Base-by-base conservation (phyloP, 2,797 vertebrate genomes). In the Urophycis tenuis region DNA sequence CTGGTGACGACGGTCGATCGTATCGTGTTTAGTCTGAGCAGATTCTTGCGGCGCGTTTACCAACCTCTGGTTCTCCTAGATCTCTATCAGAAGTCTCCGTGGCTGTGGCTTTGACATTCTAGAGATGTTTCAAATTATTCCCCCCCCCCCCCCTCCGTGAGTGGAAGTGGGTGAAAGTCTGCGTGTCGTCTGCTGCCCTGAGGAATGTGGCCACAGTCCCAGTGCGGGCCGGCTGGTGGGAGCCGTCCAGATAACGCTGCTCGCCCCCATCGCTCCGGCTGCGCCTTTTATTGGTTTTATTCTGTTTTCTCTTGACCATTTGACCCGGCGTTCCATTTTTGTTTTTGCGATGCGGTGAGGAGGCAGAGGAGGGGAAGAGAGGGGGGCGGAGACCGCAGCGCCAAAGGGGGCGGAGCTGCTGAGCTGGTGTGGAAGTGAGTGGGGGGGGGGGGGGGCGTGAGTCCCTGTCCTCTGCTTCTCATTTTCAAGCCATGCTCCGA, bases 391-490 rank as follows among this genome's bases (percentile, higher is more conserved):
- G 3, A 29, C 2, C 25, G 14, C 75, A 80, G 84, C 77, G 77
- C 82, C 73, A 71, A 83, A 83, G 84, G 89, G 86, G 87, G 88
- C n/a, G n/a, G 87, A 87, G 86, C 86, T n/a, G 82, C 74, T 78
- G 81, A 85, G 77, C 79, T 78, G 81, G 85, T 80, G 82, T 78
- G 86, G 87, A 83, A 84, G 74, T 85, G 81, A 81, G 85, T 80
- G 82, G 79, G 86, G 87, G 82, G 83, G 74, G 85, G 81, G 83
- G 75, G 81, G 80, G 77, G 82, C 81, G 79, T 85, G 78, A 77
- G 83, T 75, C 72, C 73, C 74, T 77, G 88, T 93, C 92, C 93
- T 92, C 92, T 93, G 93, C 87, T 93, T 94, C n/a, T 92, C 82
- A 92, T 92, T 94, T 92, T 92, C 30, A 82, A 91, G 84, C 67